Evolutionary conservation across 2,113 vertebrate genomes (phyloP), one percentile per base, ranked within the genome.

Genomic region (Podarcis muralis): DNA sequence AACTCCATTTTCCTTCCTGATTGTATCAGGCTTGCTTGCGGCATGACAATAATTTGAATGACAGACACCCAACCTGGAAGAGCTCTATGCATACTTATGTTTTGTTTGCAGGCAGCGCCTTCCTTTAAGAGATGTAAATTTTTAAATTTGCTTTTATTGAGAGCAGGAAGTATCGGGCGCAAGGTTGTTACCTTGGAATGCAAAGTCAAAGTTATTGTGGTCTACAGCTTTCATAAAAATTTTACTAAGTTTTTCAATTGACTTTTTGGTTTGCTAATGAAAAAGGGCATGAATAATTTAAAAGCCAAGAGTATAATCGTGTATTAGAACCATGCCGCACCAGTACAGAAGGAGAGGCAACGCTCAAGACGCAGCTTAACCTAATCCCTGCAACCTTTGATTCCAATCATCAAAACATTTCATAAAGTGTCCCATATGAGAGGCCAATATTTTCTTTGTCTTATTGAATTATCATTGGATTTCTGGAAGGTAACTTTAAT

Each of bases 221-320:
- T 72, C 43, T 95, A 78, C n/a, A 59, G 72, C 83, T 95, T 96
- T 97, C 95, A 96, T 96, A 94, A 97, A 96, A 96, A 83, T 94
- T 94, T 97, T 94, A 96, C 94, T 90, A 92, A 92, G 88, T 92
- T 96, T 96, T 96, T 92, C 94, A 96, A 95, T 95, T 93, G 89
- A 93, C 93, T 94, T 96, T 94, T 95, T 93, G 85, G 62, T 93
- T 96, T 95, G 93, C 81, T 93, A 96, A 96, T 96, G 94, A 96
- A 96, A 96, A 95, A 94, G 62, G 81, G 0, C 13, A 90, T 96
- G 88, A 96, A 96, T 96, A 95, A 96, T 97, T 97, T 95, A 96
- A 94, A 94, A 84, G 20, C 43, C 89, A 89, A 91, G 18, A 0
- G 15, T 43, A 62, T 83, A 82, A 71, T 92, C 90, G 57, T 92